These are phyloP conservation scores for Astropecten irregularis DNA, from an alignment of 53 echinoderm and acorn worm genomes.

Conservation along the genomic window DNA sequence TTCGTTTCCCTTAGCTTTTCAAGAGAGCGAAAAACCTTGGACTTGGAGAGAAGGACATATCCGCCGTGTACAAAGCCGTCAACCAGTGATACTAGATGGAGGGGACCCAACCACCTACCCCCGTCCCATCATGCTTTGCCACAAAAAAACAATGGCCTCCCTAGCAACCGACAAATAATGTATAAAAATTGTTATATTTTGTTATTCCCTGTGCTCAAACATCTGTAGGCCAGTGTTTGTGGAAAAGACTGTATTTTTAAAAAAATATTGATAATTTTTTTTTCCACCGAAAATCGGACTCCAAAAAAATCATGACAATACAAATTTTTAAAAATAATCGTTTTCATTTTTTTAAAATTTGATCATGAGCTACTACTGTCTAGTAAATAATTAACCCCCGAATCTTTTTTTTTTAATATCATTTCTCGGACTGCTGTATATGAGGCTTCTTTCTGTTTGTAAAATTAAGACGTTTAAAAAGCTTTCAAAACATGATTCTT, in stretches of 20 bases:
- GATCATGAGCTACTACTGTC: constrained; percentile 13
- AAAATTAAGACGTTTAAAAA: background rate
- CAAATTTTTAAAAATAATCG: background rate
- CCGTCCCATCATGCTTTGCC: constrained; percentile 27
- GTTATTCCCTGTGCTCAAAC: constrained; percentile 34
- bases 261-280: background rate
- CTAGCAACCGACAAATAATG: constrained; percentile 23
- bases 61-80: constrained; percentile 84
- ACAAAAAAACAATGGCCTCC: background rate
- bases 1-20: constrained; percentile 73
- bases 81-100: constrained; percentile 73
- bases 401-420: too few relatives aligned
- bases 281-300: background rate
- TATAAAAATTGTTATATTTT: constrained; percentile 51
- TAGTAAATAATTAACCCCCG: too few relatives aligned
- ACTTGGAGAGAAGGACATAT: constrained; percentile 90
- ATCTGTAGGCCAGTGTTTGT: constrained; percentile 8
- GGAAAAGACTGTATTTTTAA: constrained; percentile 17
- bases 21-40: constrained; percentile 92
- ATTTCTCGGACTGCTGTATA: constrained; percentile 28
- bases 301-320: constrained; percentile 1
- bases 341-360: constrained; percentile 22
- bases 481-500: background rate
- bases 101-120: constrained; percentile 8
- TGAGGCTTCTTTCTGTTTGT: constrained; percentile 9